Evolutionary conservation across 2,888 invertebrate species (phyloP).

Genomic region (Entomobrya multifasciata): DNA sequence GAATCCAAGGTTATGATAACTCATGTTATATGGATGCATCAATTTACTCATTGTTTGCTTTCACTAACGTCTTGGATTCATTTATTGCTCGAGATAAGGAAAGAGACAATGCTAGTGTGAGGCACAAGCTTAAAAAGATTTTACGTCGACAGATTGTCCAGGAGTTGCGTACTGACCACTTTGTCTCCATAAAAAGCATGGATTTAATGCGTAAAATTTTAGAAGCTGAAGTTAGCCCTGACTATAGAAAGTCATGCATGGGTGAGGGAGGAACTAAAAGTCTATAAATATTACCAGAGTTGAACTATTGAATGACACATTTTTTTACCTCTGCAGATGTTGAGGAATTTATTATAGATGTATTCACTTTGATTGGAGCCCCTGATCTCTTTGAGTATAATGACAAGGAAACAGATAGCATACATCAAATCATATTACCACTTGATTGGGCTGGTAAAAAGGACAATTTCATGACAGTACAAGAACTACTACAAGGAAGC

Average conservation of each 20-base stretch:
- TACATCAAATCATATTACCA: conserved; percentile 33
- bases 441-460: background rate
- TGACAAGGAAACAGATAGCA: background rate
- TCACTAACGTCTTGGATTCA: background rate
- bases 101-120: background rate
- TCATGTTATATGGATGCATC: conserved; percentile 50
- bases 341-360: conserved; percentile 16
- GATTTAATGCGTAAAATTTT: background rate
- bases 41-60: conserved; percentile 2
- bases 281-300: background rate
- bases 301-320: background rate
- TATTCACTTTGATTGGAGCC: background rate
- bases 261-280: background rate
- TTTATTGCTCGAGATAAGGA: background rate
- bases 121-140: background rate
- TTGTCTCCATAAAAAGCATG: background rate
- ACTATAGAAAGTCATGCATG: background rate
- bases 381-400: conserved; percentile 13
- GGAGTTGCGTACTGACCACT: background rate
- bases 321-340: background rate
- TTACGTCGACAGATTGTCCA: background rate
- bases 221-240: background rate
- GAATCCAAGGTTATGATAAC: conserved; percentile 50
- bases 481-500: background rate
- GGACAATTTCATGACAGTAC: background rate